These are phyloP conservation scores for Phalacrocorax brasilianus DNA, from an alignment of 2,113 vertebrate genomes.

Conservation along the genomic window DNA sequence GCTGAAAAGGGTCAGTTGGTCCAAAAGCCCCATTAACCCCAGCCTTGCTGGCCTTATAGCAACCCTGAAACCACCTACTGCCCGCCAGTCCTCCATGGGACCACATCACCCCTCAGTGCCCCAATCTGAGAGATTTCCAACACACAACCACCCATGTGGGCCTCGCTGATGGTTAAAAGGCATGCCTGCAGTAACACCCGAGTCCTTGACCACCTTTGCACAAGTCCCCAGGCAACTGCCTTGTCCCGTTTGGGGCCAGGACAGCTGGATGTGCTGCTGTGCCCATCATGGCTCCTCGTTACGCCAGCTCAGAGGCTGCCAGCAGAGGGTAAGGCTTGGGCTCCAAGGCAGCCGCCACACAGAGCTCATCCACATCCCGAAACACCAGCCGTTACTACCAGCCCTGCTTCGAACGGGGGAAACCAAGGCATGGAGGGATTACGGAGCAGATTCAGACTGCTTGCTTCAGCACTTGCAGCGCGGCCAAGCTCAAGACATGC, in stretches of 20 bases:
- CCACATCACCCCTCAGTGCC: not conserved
- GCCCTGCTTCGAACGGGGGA: not conserved
- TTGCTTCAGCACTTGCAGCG: fast-evolving
- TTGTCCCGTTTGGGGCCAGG: not conserved
- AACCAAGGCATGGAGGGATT: not conserved
- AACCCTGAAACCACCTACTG: not conserved
- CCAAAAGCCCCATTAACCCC: fast-evolving
- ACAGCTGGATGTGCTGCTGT: not conserved
- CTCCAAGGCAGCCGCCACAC: not conserved
- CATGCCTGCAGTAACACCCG: fast-evolving
- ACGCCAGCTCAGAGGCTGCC: not conserved
- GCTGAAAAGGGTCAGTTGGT: not conserved
- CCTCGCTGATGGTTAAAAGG: not conserved
- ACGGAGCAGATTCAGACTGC: not conserved
- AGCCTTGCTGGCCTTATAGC: not conserved
- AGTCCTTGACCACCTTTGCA: not conserved
- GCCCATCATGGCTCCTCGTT: not conserved
- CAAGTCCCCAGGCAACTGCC: not conserved
- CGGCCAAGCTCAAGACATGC: not conserved
- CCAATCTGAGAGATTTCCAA: fast-evolving
- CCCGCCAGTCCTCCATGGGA: fast-evolving
- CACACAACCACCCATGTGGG: not conserved
- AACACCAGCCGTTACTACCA: not conserved
- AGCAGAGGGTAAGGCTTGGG: not conserved
- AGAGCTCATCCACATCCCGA: not conserved